Base-by-base conservation (phyloP, 2,797 vertebrate species). In the Rhinatrema bivittatum region DNA sequence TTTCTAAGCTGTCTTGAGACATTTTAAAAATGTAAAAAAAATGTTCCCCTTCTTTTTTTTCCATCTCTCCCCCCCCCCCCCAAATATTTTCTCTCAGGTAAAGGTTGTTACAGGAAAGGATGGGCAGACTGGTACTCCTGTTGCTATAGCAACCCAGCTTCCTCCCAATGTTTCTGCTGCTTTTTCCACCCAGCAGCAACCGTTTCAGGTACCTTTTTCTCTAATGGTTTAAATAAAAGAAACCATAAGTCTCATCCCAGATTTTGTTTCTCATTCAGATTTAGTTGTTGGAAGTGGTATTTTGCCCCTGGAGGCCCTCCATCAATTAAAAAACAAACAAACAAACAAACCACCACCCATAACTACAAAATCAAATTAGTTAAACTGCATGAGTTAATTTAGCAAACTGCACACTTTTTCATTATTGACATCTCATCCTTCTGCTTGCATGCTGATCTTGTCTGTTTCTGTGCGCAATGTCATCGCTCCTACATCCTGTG, bases 141-240 rank as follows among this genome's bases (percentile, higher is more conserved):
- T 96, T 85, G 93, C 93, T 83, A 95, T 96, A 88, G 82, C 93
- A 81, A 96, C 92, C 56, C 93, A 96, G 80, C 93, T 96, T 84
- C 93, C 93, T 72, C 80, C 93, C 68, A 96, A 94, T 79, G 93
- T 96, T 75, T 94, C 92, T 68, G 93, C 93, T 75, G 93, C 92
- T 63, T 96, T 96, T 79, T 92, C 91, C 72, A 50, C 81, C 56
- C 91, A 82, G 71, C 82, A 81, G 76, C 81, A 80, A 70, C 91
- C 86, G 81, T 92, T 93, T 75, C 91, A 91, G 91, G 93, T 96
- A 81, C 60, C 46, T 76, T 79, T 75, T 76, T 60, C n/a, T n/a
- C n/a, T 71, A 79, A 74, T 72, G 77, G 79, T 79, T 66, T 71
- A n/a, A n/a, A n/a, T 71, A n/a, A n/a, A n/a, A n/a, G n/a, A 74